Evolutionary conservation across 2,888 invertebrate genomes (phyloP).

Genomic region (Heterodera filipjevi): DNA sequence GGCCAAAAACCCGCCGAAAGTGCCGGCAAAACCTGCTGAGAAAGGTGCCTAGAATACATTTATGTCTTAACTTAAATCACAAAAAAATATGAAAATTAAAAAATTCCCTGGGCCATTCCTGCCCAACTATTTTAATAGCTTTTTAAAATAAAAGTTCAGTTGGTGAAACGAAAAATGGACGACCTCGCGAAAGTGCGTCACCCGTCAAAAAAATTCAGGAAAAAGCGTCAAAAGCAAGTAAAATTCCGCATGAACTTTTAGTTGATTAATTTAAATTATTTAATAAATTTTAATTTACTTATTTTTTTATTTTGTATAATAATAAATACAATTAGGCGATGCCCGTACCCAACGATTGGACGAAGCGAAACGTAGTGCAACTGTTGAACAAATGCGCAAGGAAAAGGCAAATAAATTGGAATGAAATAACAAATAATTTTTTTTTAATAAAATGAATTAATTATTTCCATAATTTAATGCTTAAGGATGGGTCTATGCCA

Average conservation of each 20-base stretch:
- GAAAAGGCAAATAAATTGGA: slow-evolving; percentile 13
- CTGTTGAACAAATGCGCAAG: slow-evolving; percentile 11
- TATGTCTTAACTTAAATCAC: neutral
- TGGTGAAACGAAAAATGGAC: neutral
- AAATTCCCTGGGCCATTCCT: too few species aligned
- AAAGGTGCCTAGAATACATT: neutral
- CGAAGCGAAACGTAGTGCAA: neutral
- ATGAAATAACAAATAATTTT: neutral
- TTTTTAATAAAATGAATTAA: neutral
- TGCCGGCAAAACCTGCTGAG: neutral
- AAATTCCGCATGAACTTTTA: neutral
- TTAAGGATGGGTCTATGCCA: slow-evolving; percentile 1
- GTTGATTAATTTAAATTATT: neutral
- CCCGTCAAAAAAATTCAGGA: neutral
- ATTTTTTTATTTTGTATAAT: neutral
- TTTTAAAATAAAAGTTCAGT: slow-evolving; percentile 9
- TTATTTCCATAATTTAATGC: too few species aligned
- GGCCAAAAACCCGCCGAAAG: neutral
- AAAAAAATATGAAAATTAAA: neutral
- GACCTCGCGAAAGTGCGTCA: neutral
- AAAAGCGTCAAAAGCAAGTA: neutral
- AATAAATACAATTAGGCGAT: neutral
- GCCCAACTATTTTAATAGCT: too few species aligned
- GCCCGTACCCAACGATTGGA: neutral
- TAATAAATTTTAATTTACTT: neutral